Evolutionary conservation across 2,888 invertebrate genomes (phyloP), one percentile per base, ranked within the genome.

Genomic region (Oscheius sp.): DNA sequence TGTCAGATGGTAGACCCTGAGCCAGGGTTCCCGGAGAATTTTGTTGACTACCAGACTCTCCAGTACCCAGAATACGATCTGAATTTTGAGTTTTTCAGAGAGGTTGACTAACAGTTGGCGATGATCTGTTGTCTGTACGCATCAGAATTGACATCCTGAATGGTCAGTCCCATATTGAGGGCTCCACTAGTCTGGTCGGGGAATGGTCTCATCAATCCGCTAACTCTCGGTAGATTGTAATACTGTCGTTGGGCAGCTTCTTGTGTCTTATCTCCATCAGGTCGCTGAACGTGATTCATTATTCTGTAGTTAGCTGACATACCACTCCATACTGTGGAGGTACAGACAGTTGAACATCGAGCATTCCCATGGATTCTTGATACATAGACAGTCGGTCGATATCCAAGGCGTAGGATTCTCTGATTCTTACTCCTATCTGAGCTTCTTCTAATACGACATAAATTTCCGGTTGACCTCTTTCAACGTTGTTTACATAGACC

Each of bases 381-480:
- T 82, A 85, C 68, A 76, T 80, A 30, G 82, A 73, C 61, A 83
- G 71, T 30, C 85, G 78, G 70, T 85, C 85, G 64, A 85, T 84
- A 73, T 85, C 85, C 24, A 84, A 64, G 2, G 82, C 79, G 71
- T 82, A 84, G 56, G 79, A 79, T 57, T 82, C 82, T 12, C 80
- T 70, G 45, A 77, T 70, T 24, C 74, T 67, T 8, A 77, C 67
- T 59, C 77, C 77, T 45, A 77, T 71, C 72, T 85, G 80, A 0
- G 86, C 83, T 45, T 84, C 82, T 47, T 86, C 83, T 54, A 85
- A 67, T 1, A 86, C 85, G 1, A 85, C 81, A 70, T 85, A 85
- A 54, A 86, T 79, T 71, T 85, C 85, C 12, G 85, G 80, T 57
- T 85, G 84, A 38, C 86, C 85, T 41, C 85, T 70, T 32, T 79